A percentile compares a stretch with the other conserved stretches of the same genome.
These are phyloP conservation scores for Echinarachnius parma DNA, from an alignment of 53 echinoderm and acorn worm species.

Conservation along the genomic window DNA sequence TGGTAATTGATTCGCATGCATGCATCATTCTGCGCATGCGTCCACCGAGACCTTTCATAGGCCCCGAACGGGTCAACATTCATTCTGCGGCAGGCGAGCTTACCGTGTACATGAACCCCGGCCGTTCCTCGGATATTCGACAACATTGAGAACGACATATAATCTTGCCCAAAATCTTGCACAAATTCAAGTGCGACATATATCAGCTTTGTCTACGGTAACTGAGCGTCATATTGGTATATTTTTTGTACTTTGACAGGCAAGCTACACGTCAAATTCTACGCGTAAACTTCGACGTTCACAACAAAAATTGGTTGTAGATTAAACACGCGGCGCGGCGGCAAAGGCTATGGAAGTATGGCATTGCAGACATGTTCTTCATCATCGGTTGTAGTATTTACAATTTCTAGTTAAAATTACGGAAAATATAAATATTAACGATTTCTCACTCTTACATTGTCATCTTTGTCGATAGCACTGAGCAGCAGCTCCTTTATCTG, in stretches of 20 bases:
- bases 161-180: slow-evolving; percentile 17
- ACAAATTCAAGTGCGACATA: neutral
- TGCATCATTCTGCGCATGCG: slow-evolving; percentile 87
- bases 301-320: slow-evolving; percentile 11
- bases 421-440: no score
- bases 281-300: slow-evolving; percentile 47
- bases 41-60: slow-evolving; percentile 86
- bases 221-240: slow-evolving; percentile 36
- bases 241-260: slow-evolving; percentile 48
- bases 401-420: no score
- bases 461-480: slow-evolving; percentile 97
- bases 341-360: no score
- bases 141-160: slow-evolving; percentile 12
- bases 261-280: slow-evolving; percentile 24
- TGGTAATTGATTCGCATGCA: no score
- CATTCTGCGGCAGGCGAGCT: slow-evolving; percentile 93
- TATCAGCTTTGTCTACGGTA: slow-evolving; percentile 52
- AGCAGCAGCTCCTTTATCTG: slow-evolving; percentile 99
- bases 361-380: no score
- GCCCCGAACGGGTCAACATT: slow-evolving; percentile 93
- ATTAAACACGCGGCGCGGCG: slow-evolving; percentile 33
- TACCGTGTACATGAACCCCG: slow-evolving; percentile 65
- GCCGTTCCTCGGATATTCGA: slow-evolving; percentile 13
- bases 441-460: slow-evolving; percentile 99
- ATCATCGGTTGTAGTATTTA: no score